Conservation (phyloP, 2,797 vertebrate genomes). For the Channallabes apus region DNA sequence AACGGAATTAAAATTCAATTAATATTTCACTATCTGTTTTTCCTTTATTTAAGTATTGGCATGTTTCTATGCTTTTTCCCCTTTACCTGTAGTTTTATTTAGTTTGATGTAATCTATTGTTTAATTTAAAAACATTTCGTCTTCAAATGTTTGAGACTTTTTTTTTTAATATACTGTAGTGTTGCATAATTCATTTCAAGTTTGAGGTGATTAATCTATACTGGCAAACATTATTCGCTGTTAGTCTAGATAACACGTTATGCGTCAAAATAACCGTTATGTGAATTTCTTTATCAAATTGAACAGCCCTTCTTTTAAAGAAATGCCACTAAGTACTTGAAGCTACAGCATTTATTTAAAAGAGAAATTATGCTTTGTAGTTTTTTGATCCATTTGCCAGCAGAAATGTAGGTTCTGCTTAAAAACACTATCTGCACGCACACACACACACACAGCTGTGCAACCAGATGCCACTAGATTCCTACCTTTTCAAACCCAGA, state of each 20-base stretch:
- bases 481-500: conserved; percentile 89
- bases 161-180: no score
- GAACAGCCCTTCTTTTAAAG: not conserved
- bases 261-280: no score
- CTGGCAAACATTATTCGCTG: no score
- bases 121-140: not conserved
- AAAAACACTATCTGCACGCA: not conserved
- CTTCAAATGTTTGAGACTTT: not conserved
- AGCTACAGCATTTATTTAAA: not conserved
- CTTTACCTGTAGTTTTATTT: not conserved
- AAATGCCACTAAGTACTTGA: not conserved
- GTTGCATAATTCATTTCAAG: no score
- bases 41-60: not conserved
- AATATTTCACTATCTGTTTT: not conserved
- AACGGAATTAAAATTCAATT: not conserved
- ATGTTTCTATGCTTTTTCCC: not conserved
- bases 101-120: not conserved
- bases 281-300: no score
- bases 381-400: conserved; percentile 44
- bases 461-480: conserved; percentile 64
- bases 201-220: no score
- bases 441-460: conserved; percentile 41
- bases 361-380: not conserved
- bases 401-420: conserved; percentile 13
- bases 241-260: no score